Percentiles rank a stretch among this genome's conserved stretches.
Conservation (phyloP, 2,888 invertebrate species). For the Cryptosula pallasiana region DNA sequence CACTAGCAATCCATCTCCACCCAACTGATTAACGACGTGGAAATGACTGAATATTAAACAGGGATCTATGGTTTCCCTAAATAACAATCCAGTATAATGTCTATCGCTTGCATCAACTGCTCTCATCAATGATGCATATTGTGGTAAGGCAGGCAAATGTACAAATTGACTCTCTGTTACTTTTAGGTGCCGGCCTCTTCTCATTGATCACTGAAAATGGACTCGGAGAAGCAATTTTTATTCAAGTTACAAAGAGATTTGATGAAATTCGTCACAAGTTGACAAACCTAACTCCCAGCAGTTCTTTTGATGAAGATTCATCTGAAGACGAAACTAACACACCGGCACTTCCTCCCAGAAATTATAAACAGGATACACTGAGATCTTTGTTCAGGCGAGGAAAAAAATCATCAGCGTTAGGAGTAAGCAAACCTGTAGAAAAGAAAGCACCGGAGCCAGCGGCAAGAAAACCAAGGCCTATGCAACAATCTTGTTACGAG, state of each 20-base stretch:
- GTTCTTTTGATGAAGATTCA: background rate
- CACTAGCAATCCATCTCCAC: no score
- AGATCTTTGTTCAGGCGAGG: background rate
- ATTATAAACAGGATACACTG: constrained; percentile 9
- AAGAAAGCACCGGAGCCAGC: background rate
- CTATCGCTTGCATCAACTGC: no score
- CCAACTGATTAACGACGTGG: no score
- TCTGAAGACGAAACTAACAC: background rate
- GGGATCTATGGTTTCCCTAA: background rate
- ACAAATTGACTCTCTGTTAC: background rate
- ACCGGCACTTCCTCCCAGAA: constrained; percentile 8
- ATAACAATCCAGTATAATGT: no score
- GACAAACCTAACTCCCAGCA: background rate
- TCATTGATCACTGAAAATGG: constrained; percentile 20
- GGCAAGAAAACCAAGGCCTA: background rate
- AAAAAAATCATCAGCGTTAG: background rate
- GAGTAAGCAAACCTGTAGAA: background rate
- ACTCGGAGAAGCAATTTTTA: constrained; percentile 9
- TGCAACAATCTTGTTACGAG: background rate
- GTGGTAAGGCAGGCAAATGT: no score
- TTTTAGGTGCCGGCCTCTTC: constrained; percentile 11
- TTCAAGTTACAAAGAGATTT: constrained; percentile 13
- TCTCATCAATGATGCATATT: no score
- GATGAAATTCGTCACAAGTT: background rate
- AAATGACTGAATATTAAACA: background rate